Conservation (phyloP, 2,797 vertebrate species). For the Pseudomugil gertrudae region DNA sequence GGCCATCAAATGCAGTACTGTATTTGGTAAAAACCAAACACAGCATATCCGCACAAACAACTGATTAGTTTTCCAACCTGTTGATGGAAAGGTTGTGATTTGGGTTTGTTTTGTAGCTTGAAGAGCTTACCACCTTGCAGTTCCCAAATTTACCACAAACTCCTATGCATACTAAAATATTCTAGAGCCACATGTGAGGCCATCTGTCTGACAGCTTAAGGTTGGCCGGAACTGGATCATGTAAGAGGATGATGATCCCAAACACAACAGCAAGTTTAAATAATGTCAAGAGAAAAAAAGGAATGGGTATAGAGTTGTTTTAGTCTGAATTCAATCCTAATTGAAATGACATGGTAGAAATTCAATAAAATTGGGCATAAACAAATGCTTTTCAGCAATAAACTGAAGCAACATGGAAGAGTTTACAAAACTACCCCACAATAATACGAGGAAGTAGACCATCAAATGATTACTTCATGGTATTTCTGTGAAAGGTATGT, state of each 20-base stretch:
- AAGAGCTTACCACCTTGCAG: neutral
- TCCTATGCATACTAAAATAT: neutral
- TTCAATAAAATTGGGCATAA: neutral
- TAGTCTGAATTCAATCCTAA: neutral
- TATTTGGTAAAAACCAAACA: too few relatives aligned
- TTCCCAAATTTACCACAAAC: neutral
- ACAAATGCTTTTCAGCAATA: neutral
- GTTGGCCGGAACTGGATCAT: neutral
- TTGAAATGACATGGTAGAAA: neutral
- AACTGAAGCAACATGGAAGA: neutral
- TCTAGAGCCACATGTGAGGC: neutral
- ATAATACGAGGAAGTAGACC: neutral
- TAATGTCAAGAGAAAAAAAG: too few relatives aligned
- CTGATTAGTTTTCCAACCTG: neutral
- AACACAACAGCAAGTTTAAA: neutral
- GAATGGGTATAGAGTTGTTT: too few relatives aligned
- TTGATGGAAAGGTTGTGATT: neutral
- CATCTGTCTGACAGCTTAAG: neutral
- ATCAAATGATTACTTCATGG: neutral
- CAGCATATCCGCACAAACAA: neutral
- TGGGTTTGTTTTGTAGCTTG: neutral
- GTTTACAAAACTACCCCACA: neutral
- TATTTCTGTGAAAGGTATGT: neutral
- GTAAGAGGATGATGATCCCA: neutral
- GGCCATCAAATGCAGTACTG: too few relatives aligned